Base-by-base conservation (phyloP, 2,888 invertebrate genomes). In the Caenorhabditis japonica region DNA sequence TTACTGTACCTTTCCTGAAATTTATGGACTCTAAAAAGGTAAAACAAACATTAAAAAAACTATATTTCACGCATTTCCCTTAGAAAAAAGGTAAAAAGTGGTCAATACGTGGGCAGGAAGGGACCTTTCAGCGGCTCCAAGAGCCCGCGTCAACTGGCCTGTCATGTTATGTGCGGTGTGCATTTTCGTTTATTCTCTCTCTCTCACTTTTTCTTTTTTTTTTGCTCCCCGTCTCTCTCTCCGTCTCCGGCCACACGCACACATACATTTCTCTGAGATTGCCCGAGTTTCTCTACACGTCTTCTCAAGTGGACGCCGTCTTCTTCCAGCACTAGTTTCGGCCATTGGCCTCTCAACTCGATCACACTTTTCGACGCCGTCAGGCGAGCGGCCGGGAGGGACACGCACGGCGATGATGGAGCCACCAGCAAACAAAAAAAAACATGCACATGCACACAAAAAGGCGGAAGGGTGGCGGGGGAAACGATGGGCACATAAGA, bases 131-230 rank as follows among this genome's bases (percentile, higher is more conserved):
- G n/a, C n/a, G 55, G 49, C 64, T 51, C 46, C 53, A 46, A 47
- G 46, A 47, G 58, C 38, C 25, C 51, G 46, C 64, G 64, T 64
- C 64, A 56, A 64, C 64, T 56, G 41, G 49, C 41, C 55, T 64
- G 64, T 64, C 64, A 64, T 64, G 64, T 64, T 64, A 64, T 64
- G 64, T 64, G 64, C 64, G 64, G 55, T 64, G 64, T 64, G 64
- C 64, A 64, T 64, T 64, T 64, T 64, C 64, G 64, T 64, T 64
- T 64, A 64, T 64, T 64, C 55, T 64, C 55, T 64, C 64, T 56
- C 56, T 64, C 55, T 64, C 55, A 56, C 64, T 41, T 64, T 64
- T 64, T 58, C 43, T 62, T 64, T 56, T 27, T 33, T 23, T 41
- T 51, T 25, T 25, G 13, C 17, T 47, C 15, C 36, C 33, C 34